Evolutionary conservation across 2,113 vertebrate genomes (phyloP).

Genomic region (Pristiophorus japonicus): DNA sequence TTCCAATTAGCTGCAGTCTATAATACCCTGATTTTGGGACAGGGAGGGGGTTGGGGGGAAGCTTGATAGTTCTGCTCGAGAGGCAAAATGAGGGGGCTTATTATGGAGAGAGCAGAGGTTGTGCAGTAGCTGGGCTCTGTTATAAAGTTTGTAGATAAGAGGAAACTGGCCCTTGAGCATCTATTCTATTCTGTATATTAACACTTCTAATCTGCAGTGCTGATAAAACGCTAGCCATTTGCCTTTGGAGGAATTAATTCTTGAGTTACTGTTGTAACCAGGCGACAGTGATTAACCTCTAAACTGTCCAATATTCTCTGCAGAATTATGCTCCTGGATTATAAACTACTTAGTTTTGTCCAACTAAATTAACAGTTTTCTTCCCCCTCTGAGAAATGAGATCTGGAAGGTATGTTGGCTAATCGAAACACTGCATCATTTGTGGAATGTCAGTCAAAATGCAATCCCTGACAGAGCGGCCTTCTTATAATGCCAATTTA

Average conservation of each 20-base stretch:
- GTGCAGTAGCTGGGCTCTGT: slow-evolving; percentile 92
- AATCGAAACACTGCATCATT: slow-evolving; percentile 89
- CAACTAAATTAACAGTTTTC: slow-evolving; percentile 98
- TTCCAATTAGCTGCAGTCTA: slow-evolving; percentile 98
- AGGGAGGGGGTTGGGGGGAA: slow-evolving; percentile 62
- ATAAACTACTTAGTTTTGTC: slow-evolving; percentile 99
- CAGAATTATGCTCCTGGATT: slow-evolving; percentile 97
- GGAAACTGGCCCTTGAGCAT: slow-evolving; percentile 99
- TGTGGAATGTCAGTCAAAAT: slow-evolving; percentile 90
- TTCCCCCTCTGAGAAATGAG: slow-evolving; percentile 73
- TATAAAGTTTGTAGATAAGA: slow-evolving; percentile 99
- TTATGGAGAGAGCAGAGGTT: slow-evolving; percentile 93
- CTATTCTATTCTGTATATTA: slow-evolving; percentile 99
- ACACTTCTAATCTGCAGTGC: slow-evolving; percentile 98
- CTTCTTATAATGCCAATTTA: slow-evolving; percentile 99
- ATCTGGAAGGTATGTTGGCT: slow-evolving; percentile 70
- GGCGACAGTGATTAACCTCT: slow-evolving; percentile 99
- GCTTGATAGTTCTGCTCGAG: slow-evolving; percentile 99
- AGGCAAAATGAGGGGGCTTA: slow-evolving; percentile 99
- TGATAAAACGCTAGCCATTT: slow-evolving; percentile 99
- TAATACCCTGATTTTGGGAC: slow-evolving; percentile 97
- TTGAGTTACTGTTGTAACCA: slow-evolving; percentile 98
- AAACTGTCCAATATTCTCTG: slow-evolving; percentile 99
- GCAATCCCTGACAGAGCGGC: slow-evolving; percentile 75
- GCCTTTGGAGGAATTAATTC: slow-evolving; percentile 99